Conservation (phyloP, 2,113 vertebrate genomes). For the Sceloporus undulatus region DNA sequence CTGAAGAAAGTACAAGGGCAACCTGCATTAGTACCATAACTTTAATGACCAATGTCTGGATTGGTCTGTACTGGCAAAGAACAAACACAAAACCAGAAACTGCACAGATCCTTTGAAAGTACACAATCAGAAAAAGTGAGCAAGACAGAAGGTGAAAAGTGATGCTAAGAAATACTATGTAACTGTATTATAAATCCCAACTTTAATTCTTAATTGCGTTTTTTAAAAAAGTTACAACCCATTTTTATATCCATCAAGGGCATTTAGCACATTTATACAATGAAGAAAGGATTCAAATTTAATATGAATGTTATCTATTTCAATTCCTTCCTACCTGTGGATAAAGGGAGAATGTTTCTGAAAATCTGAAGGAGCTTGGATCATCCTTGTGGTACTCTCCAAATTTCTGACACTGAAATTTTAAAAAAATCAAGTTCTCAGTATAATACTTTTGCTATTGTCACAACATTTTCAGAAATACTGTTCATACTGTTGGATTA, state of each 20-base stretch:
- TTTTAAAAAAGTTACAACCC: background rate
- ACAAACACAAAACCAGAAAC: background rate
- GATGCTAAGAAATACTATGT: background rate
- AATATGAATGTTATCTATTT: background rate
- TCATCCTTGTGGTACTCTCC: slow-evolving; percentile 99
- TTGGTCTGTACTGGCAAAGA: background rate
- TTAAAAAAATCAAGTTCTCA: slow-evolving; percentile 29
- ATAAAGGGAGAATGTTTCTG: slow-evolving; percentile 97
- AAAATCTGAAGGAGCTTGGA: slow-evolving; percentile 97
- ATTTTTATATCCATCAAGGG: background rate
- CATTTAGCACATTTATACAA: background rate
- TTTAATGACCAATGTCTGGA: background rate
- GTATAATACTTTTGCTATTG: background rate
- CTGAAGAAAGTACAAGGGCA: background rate
- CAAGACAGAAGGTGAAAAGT: background rate
- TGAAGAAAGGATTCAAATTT: background rate
- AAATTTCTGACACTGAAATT: slow-evolving; percentile 96
- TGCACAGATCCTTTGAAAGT: background rate
- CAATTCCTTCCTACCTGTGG: slow-evolving; percentile 85
- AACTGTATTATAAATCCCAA: background rate
- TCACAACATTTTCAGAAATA: slow-evolving; percentile 2
- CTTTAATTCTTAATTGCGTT: slow-evolving; percentile 16
- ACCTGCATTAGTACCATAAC: background rate
- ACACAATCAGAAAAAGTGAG: background rate
- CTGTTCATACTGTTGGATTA: background rate